Base-by-base conservation (phyloP, 2,113 vertebrate genomes). In the Indicator maculatus region DNA sequence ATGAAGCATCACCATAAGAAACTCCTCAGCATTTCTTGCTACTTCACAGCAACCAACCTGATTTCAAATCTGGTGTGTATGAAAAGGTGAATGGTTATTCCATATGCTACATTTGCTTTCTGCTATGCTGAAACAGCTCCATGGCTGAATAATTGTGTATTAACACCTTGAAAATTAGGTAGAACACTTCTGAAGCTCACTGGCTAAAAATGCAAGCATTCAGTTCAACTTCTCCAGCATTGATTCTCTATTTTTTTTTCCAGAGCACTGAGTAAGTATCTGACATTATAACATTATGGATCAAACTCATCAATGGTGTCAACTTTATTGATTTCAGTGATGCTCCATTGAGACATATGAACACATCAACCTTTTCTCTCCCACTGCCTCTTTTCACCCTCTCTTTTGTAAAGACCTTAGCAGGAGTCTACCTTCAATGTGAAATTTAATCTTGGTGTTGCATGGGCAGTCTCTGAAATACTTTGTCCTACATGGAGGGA, bases 261-360 rank as follows among this genome's bases (percentile, higher is more conserved):
- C 89, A 89, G 86, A 89, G 59, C 75, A 79, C 81, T 82, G 73
- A 88, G 33, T 70, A 87, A 93, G 60, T 95, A 90, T 61, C 82
- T 88, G 67, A 82, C 87, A 78, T 78, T 71, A 93, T 74, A 80
- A 90, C 83, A 90, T 81, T 83, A 83, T 73, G 47, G 91, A 95
- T 93, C 87, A 89, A 94, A 95, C 90, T 90, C 76, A 89, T 95
- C 93, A 93, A 60, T 3, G 1, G 3, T 50, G 65, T 89, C 94
- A 93, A 85, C n/a, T 77, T 50, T 44, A 97, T 75, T 69, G 87
- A 95, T 93, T 76, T 86, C 61, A 83, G 72, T 39, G 69, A 81
- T 75, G 65, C 44, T 61, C 58, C 82, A 75, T 8, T 52, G n/a
- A 89, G 60, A 93, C 85, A 88, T 14, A 0, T 1, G 3, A 91